Evolutionary conservation across 2,113 vertebrate species (phyloP), one percentile per base, ranked within the genome.

Genomic region (Pampusana beccarii): DNA sequence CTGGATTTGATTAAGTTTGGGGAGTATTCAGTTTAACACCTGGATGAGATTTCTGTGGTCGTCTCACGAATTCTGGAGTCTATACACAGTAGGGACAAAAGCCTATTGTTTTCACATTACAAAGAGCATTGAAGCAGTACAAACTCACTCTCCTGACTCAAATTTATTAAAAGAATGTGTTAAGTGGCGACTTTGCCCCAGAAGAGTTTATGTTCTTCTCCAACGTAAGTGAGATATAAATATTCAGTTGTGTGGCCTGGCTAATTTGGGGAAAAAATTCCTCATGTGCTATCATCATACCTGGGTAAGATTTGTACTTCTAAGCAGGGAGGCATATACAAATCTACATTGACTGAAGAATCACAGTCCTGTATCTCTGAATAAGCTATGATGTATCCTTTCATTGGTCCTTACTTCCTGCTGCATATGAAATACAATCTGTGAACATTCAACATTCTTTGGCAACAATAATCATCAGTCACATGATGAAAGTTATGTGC

Each of bases 281-380:
- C 25, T 38, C 7, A 14, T 28, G 17, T 77, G 20, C 28, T 80
- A 6, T 51, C 48, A 50, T 69, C 7, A 21, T 7, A 65, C 19
- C 10, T 0, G 2, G 11, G 10, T 44, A 84, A 80, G 31, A 33
- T 17, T 61, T 0, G 0, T 69, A 42, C 6, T 78, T 88, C 17
- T 23, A 57, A 48, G 26, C 5, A 50, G 42, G 21, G 7, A 26
- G 2, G 3, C n/a, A 13, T 53, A 25, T 31, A 60, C 5, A 65
- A 64, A 51, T 48, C 13, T 61, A 12, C 4, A 7, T 74, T 64
- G 10, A 64, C 31, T 10, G 31, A 17, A 84, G 15, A 84, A 50
- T 51, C 8, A 51, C 23, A 66, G 26, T 51, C 1, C 7, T 74
- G 0, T 34, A 50, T 24, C 8, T 53, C 54, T 56, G 34, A 56